These are phyloP conservation scores for Podargus strigoides DNA, from an alignment of 2,797 vertebrate species.

Conservation along the genomic window DNA sequence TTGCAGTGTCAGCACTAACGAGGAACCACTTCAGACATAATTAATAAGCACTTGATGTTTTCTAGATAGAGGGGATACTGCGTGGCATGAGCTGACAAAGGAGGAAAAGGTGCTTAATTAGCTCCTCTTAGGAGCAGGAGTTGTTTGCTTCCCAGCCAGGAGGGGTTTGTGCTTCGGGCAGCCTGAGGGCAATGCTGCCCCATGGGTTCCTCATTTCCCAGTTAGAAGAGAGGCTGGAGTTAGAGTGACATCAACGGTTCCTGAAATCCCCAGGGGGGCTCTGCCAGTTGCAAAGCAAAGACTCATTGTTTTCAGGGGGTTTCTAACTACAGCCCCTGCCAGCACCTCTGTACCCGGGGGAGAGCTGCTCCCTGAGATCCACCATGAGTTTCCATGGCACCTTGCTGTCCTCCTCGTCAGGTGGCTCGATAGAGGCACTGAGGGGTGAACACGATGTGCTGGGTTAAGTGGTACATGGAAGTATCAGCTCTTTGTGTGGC, in stretches of 20 bases:
- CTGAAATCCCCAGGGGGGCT: background rate
- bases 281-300: background rate
- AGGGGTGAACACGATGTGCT: accelerated
- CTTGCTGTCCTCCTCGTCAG: background rate
- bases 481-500: accelerated
- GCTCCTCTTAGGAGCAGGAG: background rate
- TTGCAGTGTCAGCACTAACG: background rate
- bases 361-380: background rate
- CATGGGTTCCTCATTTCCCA: accelerated
- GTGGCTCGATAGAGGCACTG: background rate
- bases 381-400: accelerated
- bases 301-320: background rate
- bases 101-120: slow-evolving; percentile 15
- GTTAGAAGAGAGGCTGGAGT: background rate
- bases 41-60: slow-evolving; percentile 54
- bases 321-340: background rate
- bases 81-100: background rate
- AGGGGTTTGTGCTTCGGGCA: background rate
- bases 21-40: slow-evolving; percentile 30
- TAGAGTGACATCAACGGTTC: accelerated
- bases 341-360: background rate
- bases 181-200: accelerated
- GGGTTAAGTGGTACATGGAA: background rate
- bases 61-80: slow-evolving; percentile 19
- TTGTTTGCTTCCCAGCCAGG: background rate